These are phyloP conservation scores for Pavo muticus DNA, from an alignment of 2,113 vertebrate species.

Conservation along the genomic window DNA sequence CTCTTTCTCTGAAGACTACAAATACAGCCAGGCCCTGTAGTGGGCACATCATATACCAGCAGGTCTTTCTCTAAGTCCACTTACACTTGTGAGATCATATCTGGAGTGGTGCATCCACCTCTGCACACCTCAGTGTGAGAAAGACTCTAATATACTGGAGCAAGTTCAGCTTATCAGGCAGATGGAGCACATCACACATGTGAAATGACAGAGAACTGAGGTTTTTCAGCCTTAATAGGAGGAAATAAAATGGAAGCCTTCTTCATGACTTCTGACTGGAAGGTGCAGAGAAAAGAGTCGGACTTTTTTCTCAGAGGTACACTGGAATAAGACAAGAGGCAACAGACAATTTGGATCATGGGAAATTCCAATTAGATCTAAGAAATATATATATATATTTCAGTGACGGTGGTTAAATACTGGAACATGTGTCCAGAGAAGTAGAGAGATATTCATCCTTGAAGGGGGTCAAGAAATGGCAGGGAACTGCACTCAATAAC, in stretches of 20 bases:
- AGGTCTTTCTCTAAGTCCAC: neutral
- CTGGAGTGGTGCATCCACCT: neutral
- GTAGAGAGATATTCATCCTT: neutral
- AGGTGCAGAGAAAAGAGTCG: neutral
- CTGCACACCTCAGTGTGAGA: neutral
- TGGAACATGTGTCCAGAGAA: neutral
- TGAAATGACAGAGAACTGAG: neutral
- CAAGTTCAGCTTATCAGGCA: neutral
- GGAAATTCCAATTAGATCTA: neutral
- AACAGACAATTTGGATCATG: neutral
- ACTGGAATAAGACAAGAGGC: neutral
- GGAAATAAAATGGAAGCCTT: neutral
- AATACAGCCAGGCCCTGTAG: neutral
- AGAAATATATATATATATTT: neutral
- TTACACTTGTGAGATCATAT: neutral
- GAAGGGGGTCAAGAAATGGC: neutral
- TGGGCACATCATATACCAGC: neutral
- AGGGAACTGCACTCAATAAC: neutral
- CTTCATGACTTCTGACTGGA: neutral
- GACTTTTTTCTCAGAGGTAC: neutral
- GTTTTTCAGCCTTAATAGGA: neutral
- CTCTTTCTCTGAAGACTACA: neutral
- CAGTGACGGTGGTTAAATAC: neutral
- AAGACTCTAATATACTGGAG: neutral
- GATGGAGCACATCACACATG: neutral